phyloP scores from a whole-genome alignment of 1,140 invertebrate species.

The Aleiodes sp. region DNA sequence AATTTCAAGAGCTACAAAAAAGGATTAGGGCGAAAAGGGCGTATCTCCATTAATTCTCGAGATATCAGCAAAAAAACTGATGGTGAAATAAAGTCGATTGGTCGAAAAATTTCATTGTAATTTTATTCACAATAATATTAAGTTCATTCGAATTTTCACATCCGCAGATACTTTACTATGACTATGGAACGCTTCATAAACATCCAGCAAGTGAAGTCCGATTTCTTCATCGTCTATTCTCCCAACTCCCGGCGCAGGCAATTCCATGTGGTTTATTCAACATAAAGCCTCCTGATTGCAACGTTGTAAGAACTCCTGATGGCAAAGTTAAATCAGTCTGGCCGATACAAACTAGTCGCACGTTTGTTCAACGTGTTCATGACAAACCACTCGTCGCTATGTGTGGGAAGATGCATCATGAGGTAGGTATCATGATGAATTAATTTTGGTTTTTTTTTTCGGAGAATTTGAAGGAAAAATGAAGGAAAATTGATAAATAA shows the following conservation, averaged over 20 bases:
- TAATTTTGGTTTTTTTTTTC: not conserved
- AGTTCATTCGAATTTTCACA: not conserved
- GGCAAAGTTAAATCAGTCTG: constrained; percentile 39
- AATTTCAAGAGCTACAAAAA: too few species aligned
- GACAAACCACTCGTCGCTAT: not conserved
- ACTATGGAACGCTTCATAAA: constrained; percentile 56
- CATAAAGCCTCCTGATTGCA: constrained; percentile 41
- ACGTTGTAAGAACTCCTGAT: not conserved
- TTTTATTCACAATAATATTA: too few species aligned
- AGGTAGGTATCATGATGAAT: not conserved
- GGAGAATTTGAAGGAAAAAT: too few species aligned
- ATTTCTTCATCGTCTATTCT: constrained; percentile 54
- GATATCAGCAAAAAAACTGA: too few species aligned
- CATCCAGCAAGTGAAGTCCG: constrained; percentile 44
- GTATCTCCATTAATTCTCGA: too few species aligned
- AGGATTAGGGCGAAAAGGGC: too few species aligned
- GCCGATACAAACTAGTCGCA: constrained; percentile 32
- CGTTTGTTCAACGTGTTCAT: constrained; percentile 38
- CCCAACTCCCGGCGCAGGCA: constrained; percentile 52
- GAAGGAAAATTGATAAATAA: too few species aligned
- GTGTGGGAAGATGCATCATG: not conserved
- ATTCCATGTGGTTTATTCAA: constrained; percentile 58
- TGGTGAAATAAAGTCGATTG: too few species aligned
- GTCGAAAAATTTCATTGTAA: too few species aligned
- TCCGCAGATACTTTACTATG: constrained; percentile 58